Base-by-base conservation (phyloP, 2,113 vertebrate species). In the Pachyramphus minor region DNA sequence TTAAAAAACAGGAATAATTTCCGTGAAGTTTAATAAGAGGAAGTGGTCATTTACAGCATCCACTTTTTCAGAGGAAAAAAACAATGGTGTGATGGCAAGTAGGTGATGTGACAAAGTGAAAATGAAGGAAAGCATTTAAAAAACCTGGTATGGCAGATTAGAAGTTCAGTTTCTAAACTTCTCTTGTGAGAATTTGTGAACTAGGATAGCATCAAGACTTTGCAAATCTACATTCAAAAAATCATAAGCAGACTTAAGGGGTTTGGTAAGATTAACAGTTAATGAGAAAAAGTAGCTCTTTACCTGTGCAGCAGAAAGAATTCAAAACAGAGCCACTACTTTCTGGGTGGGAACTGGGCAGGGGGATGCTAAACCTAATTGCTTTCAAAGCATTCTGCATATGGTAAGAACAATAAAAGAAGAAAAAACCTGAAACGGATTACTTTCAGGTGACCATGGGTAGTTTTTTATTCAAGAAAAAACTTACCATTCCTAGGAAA, bases 41-140 rank as follows among this genome's bases (percentile, higher is more conserved):
- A 73, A 47, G 24, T 0, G 0, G 39, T 53, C 4, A 16, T 33
- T 76, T 53, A 66, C 30, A 87, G 35, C 33, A 60, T 52, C 79
- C 6, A 44, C 4, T 64, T 75, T 55, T 41, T 41, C 23, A 12
- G 12, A 67, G 12, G 5, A 11, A 71, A 56, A 84, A 75, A 45
- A 14, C 1, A 73, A 62, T 2, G 7, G 5, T 33, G 39, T 45
- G 8, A 42, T 47, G 15, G 0, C 13, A 45, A 49, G 14, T 0
- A 37, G 8, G 41, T 49, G 33, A 80, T 20, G 23, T 33, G 42
- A 71, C 20, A 17, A 83, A 58, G 23, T 8, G 14, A 25, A 74
- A 90, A 82, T 27, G 35, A 52, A 41, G 28, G n/a, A 80, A 69
- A 67, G 11, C 13, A 84, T 45, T 72, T n/a, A n/a, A 39, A 24